phyloP scores from a whole-genome alignment of 2,797 vertebrate species.

The Lindbergichthys nudifrons region DNA sequence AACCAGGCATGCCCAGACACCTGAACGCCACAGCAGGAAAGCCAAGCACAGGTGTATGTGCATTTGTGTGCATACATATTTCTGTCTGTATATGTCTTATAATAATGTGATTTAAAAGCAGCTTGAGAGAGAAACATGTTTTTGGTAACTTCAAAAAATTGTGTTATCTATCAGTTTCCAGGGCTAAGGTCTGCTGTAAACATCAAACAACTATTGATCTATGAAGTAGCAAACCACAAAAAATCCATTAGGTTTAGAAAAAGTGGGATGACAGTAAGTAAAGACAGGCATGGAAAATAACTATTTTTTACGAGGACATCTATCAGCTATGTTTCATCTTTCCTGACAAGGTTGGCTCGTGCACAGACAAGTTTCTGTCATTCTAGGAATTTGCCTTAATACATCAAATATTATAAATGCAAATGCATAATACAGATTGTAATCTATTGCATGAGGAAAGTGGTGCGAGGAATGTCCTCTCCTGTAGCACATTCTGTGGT shows the following conservation, averaged over 20 bases:
- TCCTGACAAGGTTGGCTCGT: slow-evolving; percentile 50
- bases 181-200: slow-evolving; percentile 33
- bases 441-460: slow-evolving; percentile 26
- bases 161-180: slow-evolving; percentile 23
- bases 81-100: slow-evolving; percentile 13
- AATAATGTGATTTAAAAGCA: slow-evolving; percentile 6
- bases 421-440: slow-evolving; percentile 45
- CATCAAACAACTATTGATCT: slow-evolving; percentile 39
- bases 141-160: neutral
- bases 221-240: slow-evolving; percentile 20
- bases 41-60: slow-evolving; percentile 44
- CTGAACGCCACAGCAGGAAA: slow-evolving; percentile 35
- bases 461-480: slow-evolving; percentile 49
- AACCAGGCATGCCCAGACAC: slow-evolving; percentile 61
- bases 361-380: slow-evolving; percentile 59
- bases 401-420: slow-evolving; percentile 61
- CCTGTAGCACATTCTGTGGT: slow-evolving; percentile 22
- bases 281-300: slow-evolving; percentile 47
- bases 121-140: neutral
- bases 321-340: slow-evolving; percentile 40
- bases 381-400: slow-evolving; percentile 62
- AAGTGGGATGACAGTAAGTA: slow-evolving; percentile 38
- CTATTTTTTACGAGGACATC: slow-evolving; percentile 34
- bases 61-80: slow-evolving; percentile 16
- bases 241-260: slow-evolving; percentile 44